Evolutionary conservation across 2,797 vertebrate genomes (phyloP), one percentile per base, ranked within the genome.

Genomic region (Decapterus maruadsi): DNA sequence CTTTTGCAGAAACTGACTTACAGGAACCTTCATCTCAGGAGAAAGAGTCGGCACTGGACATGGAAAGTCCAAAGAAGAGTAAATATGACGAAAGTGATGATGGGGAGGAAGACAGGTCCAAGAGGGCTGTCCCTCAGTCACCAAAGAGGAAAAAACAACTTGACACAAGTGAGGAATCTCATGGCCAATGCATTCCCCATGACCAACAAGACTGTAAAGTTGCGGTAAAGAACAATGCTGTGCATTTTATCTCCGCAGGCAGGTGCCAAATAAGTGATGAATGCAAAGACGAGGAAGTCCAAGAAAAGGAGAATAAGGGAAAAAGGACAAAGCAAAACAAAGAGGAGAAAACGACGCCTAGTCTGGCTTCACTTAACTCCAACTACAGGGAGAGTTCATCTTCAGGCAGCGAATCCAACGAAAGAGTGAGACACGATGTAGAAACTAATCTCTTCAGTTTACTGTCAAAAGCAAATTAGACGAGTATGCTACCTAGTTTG

Each of bases 231-330:
- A 22, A 13, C 19, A n/a, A 51, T n/a, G 40, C 12, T 42, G n/a
- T 19, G 0, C 46, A 12, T 63, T 31, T 72, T 65, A 29, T 68
- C 42, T 70, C 45, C 6, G 59, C 84, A 95, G 94, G 88, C 16
- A 87, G 90, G 80, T 93, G 92, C 89, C 93, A 95, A 86, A 93
- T 95, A 78, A 95, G 93, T 55, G 93, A 92, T 0, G 93, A 94
- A 16, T 92, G 91, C 60, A 93, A 87, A 82, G 95, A 93, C 0
- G 93, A 92, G 6, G 91, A 93, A 26, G 56, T 74, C n/a, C 72
- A 60, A 2, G 66, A 72, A 42, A 85, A 77, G 73, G 84, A 72
- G 58, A 90, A 83, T 83, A 86, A 67, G 57, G 43, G 56, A 0
- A 85, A 86, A 36, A 87, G 82, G 82, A 29, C 19, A 19, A 80